Base-by-base conservation (phyloP, 2,888 invertebrate genomes). In the Strigamia crassipes region DNA sequence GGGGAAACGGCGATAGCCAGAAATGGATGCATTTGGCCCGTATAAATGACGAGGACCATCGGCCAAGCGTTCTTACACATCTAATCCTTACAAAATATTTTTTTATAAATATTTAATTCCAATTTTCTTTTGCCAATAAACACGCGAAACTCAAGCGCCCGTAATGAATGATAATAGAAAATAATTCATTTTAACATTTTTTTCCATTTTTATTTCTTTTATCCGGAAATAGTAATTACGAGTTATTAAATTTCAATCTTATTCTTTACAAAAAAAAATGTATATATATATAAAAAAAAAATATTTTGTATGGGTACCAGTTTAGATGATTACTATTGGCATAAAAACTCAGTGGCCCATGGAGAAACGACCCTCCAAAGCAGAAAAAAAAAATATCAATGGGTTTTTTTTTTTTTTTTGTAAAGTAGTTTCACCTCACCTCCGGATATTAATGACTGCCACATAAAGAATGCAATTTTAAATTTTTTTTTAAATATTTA, bases 1-100 rank as follows among this genome's bases (percentile, higher is more conserved):
- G 27, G 27, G 27, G 31, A 66, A 66, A 27, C 31, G 13, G 4
- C 27, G 31, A 66, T 27, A 66, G 66, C 15, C 66, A 27, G 10
- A 66, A 66, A 51, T 18, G 15, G 51, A 15, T 31, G 66, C 10
- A 66, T 66, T 66, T 66, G 66, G 66, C 66, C 66, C 66, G 66
- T 66, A 31, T 66, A 61, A 21, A 66, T 23, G 66, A 23, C 23
- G 23, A 13, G 66, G 66, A 31, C 66, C 23, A 66, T 15, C 31
- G 31, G 27, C 66, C 66, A 66, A 27, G 66, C 66, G 66, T 66
- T 66, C 31, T 23, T 31, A 9, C 9, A 15, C 6, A 23, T 5
- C 23, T 61, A 18, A 21, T 61, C 61, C 23, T 51, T 51, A 51
- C 4, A n/a, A n/a, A 51, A 51, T n/a, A n/a, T n/a, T n/a, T 6